phyloP scores from a whole-genome alignment of 2,113 vertebrate species.

The Oceanodroma tethys region DNA sequence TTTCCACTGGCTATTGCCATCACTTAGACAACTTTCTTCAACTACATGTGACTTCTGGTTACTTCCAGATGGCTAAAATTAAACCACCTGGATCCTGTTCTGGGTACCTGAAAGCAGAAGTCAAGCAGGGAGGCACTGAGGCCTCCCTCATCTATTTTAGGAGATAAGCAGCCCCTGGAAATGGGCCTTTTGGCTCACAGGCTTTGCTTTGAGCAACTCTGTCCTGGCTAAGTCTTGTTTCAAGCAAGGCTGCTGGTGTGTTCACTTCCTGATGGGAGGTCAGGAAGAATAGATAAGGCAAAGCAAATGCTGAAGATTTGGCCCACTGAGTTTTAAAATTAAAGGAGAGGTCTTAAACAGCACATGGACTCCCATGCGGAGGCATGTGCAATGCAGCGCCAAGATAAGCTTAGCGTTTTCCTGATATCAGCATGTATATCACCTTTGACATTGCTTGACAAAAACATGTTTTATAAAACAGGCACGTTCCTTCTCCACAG shows the following conservation, averaged over 20 bases:
- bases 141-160: not conserved
- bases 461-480: slow-evolving; percentile 18
- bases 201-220: not conserved
- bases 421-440: not conserved
- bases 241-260: not conserved
- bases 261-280: not conserved
- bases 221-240: not conserved
- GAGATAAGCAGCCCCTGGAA: not conserved
- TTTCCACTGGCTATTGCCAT: not conserved
- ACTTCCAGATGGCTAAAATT: not conserved
- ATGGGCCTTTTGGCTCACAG: not conserved
- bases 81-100: not conserved
- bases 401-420: not conserved
- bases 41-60: not conserved
- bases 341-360: not conserved
- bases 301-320: not conserved
- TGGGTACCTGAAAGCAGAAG: not conserved
- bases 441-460: slow-evolving; percentile 11
- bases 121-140: not conserved
- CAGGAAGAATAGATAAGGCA: not conserved
- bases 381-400: not conserved
- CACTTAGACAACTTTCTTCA: not conserved
- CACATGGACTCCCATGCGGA: not conserved
- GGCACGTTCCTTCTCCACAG: not conserved
- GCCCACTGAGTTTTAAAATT: not conserved